A percentile compares a stretch with the other conserved stretches of the same genome.
Conservation (phyloP, 2,888 invertebrate genomes). For the Rhagophthalmus giganteus region DNA sequence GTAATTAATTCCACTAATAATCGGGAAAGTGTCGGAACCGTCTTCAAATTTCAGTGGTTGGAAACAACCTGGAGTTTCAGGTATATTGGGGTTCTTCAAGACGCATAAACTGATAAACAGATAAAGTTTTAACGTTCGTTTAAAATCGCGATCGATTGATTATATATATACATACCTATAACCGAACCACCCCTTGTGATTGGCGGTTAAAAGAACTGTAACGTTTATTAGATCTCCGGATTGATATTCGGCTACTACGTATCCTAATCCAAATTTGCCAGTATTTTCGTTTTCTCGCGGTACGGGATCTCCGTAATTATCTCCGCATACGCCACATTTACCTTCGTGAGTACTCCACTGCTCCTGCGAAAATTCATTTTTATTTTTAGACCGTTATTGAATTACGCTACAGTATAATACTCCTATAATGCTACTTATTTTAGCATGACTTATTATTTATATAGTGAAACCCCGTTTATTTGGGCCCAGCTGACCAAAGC, state of each 20-base stretch:
- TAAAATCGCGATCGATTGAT: too few species aligned
- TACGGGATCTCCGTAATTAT: conserved; percentile 45
- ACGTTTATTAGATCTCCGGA: conserved; percentile 45
- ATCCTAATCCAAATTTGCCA: conserved; percentile 54
- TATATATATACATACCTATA: conserved; percentile 42
- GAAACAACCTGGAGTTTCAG: conserved; percentile 46
- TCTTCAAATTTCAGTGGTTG: conserved; percentile 34
- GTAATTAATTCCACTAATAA: conserved; percentile 32
- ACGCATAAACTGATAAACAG: too few species aligned
- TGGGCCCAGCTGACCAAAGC: too few species aligned
- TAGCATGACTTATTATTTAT: too few species aligned
- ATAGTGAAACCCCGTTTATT: too few species aligned
- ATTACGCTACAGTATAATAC: too few species aligned
- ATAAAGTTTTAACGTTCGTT: too few species aligned
- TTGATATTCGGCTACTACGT: conserved; percentile 49
- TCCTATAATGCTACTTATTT: too few species aligned
- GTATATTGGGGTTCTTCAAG: too few species aligned
- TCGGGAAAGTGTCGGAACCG: conserved; percentile 35
- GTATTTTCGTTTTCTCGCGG: conserved; percentile 55
- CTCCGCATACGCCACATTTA: conserved; percentile 46
- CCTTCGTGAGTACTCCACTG: conserved; percentile 37
- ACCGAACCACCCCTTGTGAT: conserved; percentile 50
- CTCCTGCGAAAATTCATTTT: conserved; percentile 21
- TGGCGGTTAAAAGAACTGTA: conserved; percentile 51
- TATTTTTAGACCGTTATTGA: too few species aligned